Base-by-base conservation (phyloP, 2,888 invertebrate species). In the Ectemnius cavifrons region DNA sequence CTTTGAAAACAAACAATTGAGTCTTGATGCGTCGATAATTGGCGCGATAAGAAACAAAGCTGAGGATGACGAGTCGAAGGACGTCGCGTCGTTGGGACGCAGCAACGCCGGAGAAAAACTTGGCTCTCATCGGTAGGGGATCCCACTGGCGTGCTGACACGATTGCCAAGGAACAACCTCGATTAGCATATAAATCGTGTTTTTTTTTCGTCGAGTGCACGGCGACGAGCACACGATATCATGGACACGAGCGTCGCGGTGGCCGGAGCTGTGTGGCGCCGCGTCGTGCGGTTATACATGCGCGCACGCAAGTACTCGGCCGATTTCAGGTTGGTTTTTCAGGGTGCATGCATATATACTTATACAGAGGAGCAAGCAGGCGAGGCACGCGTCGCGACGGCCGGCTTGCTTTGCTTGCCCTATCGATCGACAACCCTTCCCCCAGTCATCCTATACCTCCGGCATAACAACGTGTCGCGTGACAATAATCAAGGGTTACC, bases 141-240 rank as follows among this genome's bases (percentile, higher is more conserved):
- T 85, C 84, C 52, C 52, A 79, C 78, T 81, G 79, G 82, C 80
- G 81, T 81, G 84, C 78, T 83, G 84, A 84, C 84, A 56, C 65
- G 63, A 70, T 71, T 71, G 73, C 70, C 71, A 58, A 64, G 75
- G 76, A 81, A 77, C 71, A 77, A 63, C 74, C 58, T 70, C 60
- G 71, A 83, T 87, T 86, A 82, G 79, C 87, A 86, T 87, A 86
- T 85, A 87, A 82, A 88, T 84, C 83, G 82, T 63, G 57, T 66
- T 71, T 81, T 75, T 72, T 73, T 63, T 70, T 56, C 59, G 16
- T 16, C 20, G 58, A 37, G 45, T 18, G 11, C 4, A 0, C 20
- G 18, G 16, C 14, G 13, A 11, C 37, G 18, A 8, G 16, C 46
- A 13, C 61, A n/a, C 37, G 28, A 58, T 58, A 62, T 76, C 59